Base-by-base conservation (phyloP, 2,888 invertebrate species). In the Beris chalybata region DNA sequence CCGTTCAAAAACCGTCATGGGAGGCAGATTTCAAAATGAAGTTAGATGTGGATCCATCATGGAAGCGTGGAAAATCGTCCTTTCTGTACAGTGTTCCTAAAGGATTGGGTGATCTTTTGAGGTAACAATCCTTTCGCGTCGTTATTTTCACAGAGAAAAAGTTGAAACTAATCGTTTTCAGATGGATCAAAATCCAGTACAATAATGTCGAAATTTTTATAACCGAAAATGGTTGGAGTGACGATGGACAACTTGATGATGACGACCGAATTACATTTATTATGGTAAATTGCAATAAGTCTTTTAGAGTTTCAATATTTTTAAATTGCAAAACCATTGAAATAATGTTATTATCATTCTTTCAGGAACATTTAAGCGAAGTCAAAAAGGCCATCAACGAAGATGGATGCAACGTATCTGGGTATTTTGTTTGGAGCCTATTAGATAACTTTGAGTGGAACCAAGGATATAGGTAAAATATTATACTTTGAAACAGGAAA, bases 201-300 rank as follows among this genome's bases (percentile, higher is more conserved):
- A 81, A 83, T 32, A 80, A 86, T 71, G 81, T 84, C 0, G 79
- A 79, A 54, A 81, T 87, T 5, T 76, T 85, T 70, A 83, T 87
- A 44, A 84, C 84, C 0, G 88, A 88, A 73, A 87, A 86, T 71
- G 87, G 87, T 2, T 86, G 82, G 74, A 82, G 84, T 0, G 84
- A 83, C 29, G 74, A 72, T 5, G 77, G 77, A 5, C 70, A 73
- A 9, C 48, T 80, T 13, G 80, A 84, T 44, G 72, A 76, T 5
- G 69, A 73, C 6, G 80, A 79, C 1, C 76, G 86, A 22, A 72
- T 76, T n/a, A n/a, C n/a, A n/a, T n/a, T n/a, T n/a, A n/a, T n/a
- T n/a, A n/a, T n/a, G n/a, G n/a, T n/a, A 75, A n/a, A n/a, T 32
- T 4, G 32, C 32, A 32, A 4, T 32, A 32, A 4, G 13, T 3